Evolutionary conservation across 35 echinoderm and acorn worm genomes (phyloP), one percentile per base, ranked within the genome.

Genomic region (Hemicentrotus pulcherrimus): DNA sequence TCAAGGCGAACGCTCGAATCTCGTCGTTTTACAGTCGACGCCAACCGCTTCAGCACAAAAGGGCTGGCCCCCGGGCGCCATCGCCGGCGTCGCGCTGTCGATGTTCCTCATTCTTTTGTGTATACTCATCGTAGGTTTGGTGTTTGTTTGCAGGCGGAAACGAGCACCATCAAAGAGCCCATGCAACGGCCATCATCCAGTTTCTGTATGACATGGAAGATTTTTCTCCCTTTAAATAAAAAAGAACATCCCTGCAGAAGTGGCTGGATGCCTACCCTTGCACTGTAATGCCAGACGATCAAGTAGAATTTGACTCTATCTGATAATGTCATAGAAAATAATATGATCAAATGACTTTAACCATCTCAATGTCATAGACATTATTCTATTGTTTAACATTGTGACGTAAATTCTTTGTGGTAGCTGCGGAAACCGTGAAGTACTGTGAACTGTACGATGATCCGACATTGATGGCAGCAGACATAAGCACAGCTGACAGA

Each of bases 1-100:
- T 35, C 92, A 60, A 32, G 92, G 97, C 35, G 92, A 95, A 46
- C 92, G 92, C 7, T 96, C 97, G 22, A 98, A 98, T 88, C 47
- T 98, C 46, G 97, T 94, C 32, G 94, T 95, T 6, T 94, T 95
- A 88, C 94, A 94, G 45, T 30, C 5, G 12, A 58, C 48, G 41
- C 91, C 48, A 6, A 47, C 6, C 46, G 91, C 47, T 31, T 13
- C 46, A 31, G 46, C 45, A 58, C 45, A 58, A 19, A 47, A 13
- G 46, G 48, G 30, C 13, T 93, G 15, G 48, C 48, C 91, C n/a
- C 91, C 91, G 9, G 91, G 47, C 11, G 46, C 46, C 3, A 93
- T 93, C 30, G 91, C n/a, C 3, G 91, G 91, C 9, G 48, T 93
- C 11, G 32, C n/a, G 46, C 9, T 93, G 24, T 47, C 91, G 11